Evolutionary conservation across 1,140 invertebrate species (phyloP).

Genomic region (Magallana ariakensis): DNA sequence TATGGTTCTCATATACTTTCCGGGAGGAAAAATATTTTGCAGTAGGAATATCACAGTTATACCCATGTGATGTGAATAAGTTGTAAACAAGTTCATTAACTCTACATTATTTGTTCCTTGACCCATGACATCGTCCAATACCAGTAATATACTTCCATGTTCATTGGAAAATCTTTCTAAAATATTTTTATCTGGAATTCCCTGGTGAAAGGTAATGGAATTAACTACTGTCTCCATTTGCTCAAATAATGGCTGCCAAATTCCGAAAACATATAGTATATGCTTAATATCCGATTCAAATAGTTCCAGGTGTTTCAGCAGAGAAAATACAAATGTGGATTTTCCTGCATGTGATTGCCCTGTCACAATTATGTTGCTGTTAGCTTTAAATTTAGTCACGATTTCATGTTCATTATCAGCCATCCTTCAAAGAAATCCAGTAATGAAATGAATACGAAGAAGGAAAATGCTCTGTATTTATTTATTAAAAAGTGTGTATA

Average conservation of each 20-base stretch:
- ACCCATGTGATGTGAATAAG: conserved; percentile 37
- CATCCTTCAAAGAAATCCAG: neutral
- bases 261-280: conserved; percentile 21
- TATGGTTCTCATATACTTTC: neutral
- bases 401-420: neutral
- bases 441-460: too few species aligned
- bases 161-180: neutral
- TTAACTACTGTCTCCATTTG: conserved; percentile 35
- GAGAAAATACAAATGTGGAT: conserved; percentile 3
- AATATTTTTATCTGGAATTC: conserved; percentile 18
- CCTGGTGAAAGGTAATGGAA: conserved; percentile 45
- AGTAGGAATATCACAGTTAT: conserved; percentile 45
- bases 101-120: conserved; percentile 28
- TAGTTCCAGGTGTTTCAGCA: conserved; percentile 24
- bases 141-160: conserved; percentile 8
- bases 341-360: conserved; percentile 15
- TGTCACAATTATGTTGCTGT: conserved; percentile 10
- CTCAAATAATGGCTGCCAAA: conserved; percentile 48
- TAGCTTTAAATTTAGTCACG: conserved; percentile 24
- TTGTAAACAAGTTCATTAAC: conserved; percentile 48
- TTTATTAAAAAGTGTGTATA: neutral
- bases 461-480: neutral
- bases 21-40: conserved; percentile 51
- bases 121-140: conserved; percentile 49
- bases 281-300: conserved; percentile 7